These are phyloP conservation scores for Graptemys geographica DNA, from an alignment of 2,797 vertebrate species.

Conservation along the genomic window DNA sequence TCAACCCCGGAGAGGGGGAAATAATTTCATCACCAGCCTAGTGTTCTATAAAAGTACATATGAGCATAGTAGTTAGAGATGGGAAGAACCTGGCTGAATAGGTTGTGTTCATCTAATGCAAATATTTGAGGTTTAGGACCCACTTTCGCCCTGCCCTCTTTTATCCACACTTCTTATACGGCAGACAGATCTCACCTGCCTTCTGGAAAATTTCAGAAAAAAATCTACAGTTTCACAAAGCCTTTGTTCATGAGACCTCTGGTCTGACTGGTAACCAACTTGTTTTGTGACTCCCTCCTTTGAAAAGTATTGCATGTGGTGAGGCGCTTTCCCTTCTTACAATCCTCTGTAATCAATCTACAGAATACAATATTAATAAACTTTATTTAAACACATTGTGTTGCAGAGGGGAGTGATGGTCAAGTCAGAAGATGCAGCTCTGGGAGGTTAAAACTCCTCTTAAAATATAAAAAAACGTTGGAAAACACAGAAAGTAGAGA, in stretches of 20 bases:
- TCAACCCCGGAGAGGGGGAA: too few relatives aligned
- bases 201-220: neutral
- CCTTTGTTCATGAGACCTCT: neutral
- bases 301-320: fast-evolving
- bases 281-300: fast-evolving
- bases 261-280: neutral
- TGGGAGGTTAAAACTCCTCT: neutral
- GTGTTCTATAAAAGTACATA: too few relatives aligned
- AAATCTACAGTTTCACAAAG: neutral
- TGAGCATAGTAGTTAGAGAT: too few relatives aligned
- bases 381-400: neutral
- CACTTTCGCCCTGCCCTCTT: too few relatives aligned
- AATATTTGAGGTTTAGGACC: too few relatives aligned
- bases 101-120: too few relatives aligned
- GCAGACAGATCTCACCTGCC: neutral
- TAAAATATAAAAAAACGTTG: neutral
- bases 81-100: too few relatives aligned
- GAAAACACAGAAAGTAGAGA: neutral
- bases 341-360: neutral
- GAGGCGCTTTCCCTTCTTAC: neutral
- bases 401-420: neutral
- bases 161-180: too few relatives aligned
- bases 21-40: too few relatives aligned
- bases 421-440: neutral
- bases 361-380: neutral